Evolutionary conservation across 2,797 vertebrate species (phyloP).

Genomic region (Pangasius larnaudii): DNA sequence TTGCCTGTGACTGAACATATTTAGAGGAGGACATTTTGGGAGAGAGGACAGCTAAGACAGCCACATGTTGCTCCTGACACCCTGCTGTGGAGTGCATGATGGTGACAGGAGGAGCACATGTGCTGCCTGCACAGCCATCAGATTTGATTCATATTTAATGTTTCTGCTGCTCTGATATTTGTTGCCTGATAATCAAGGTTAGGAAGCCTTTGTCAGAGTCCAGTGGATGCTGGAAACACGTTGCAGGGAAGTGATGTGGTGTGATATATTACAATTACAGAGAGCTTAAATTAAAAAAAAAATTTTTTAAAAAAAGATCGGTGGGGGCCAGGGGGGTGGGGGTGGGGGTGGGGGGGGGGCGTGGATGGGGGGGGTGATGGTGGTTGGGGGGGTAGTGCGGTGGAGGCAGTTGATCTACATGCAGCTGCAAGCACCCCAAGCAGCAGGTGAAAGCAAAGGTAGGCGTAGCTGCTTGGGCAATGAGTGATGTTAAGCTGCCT

Average conservation of each 20-base stretch:
- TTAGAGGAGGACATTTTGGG: background rate
- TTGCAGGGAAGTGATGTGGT: conserved; percentile 5
- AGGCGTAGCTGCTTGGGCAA: background rate
- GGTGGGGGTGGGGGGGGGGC: too few species aligned
- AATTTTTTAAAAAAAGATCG: too few species aligned
- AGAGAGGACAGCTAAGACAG: background rate
- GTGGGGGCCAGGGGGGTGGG: too few species aligned
- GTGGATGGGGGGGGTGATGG: too few species aligned
- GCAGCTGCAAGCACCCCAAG: background rate
- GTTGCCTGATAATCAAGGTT: conserved; percentile 62
- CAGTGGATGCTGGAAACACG: background rate
- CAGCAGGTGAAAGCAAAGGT: background rate
- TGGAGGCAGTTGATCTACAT: conserved; percentile 26
- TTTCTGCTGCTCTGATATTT: conserved; percentile 54
- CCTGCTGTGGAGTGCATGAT: conserved; percentile 6
- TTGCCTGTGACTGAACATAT: background rate
- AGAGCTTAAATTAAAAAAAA: conserved; percentile 20
- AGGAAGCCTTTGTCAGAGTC: conserved; percentile 1
- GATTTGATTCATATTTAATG: conserved; percentile 56
- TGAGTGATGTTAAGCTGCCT: conserved; percentile 13
- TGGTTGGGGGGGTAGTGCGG: too few species aligned
- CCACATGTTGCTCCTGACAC: conserved; percentile 23
- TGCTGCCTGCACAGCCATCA: conserved; percentile 42
- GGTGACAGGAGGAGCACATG: conserved; percentile 34
- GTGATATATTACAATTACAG: background rate